These are phyloP conservation scores for Lasioglossum leucozonium DNA, from an alignment of 2,888 invertebrate genomes.

Conservation along the genomic window DNA sequence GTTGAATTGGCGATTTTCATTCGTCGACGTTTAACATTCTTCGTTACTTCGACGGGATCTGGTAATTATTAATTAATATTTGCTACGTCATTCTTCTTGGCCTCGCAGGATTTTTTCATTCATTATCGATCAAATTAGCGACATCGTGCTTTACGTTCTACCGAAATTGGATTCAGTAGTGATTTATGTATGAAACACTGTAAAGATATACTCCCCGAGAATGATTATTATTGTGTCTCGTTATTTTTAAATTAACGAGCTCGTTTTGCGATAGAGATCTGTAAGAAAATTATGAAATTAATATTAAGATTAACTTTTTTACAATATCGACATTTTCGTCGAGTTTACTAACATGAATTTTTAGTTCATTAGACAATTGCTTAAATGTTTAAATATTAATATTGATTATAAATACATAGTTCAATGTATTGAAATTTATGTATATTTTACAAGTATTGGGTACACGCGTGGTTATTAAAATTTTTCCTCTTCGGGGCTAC, in stretches of 20 bases:
- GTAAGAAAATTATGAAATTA: neutral
- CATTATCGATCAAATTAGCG: neutral
- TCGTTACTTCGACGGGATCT: neutral
- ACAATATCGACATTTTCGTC: neutral
- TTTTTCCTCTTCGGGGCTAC: neutral
- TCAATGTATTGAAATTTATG: neutral
- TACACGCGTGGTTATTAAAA: neutral
- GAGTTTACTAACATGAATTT: neutral
- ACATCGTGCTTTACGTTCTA: neutral
- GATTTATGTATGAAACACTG: neutral
- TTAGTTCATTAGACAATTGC: neutral
- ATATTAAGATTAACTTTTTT: neutral
- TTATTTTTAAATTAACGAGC: constrained; percentile 4
- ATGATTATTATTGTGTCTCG: neutral
- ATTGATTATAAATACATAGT: constrained; percentile 1
- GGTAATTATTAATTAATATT: neutral
- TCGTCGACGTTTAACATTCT: neutral
- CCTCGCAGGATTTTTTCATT: neutral
- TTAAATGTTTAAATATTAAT: neutral
- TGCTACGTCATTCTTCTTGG: neutral
- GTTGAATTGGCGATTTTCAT: neutral
- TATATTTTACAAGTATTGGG: neutral
- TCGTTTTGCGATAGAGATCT: neutral
- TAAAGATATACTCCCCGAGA: neutral
- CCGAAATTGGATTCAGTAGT: neutral